phyloP scores from a whole-genome alignment of 1,140 invertebrate species.

The Grapholita molesta region DNA sequence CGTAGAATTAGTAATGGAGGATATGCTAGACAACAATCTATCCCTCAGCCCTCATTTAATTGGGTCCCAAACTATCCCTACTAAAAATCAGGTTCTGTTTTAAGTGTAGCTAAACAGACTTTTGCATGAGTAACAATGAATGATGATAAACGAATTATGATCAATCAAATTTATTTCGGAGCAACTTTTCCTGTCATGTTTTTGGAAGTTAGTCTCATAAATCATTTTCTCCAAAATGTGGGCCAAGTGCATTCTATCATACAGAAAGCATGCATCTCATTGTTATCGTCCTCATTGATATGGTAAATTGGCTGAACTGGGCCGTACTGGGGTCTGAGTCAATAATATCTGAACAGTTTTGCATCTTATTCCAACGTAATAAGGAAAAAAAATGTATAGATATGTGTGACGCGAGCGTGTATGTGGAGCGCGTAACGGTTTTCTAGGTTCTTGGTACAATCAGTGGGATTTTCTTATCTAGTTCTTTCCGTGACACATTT shows the following conservation, averaged over 20 bases:
- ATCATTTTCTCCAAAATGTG: conserved; percentile 9
- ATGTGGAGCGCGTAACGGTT: conserved; percentile 62
- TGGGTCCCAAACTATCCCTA: no score
- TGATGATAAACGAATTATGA: no score
- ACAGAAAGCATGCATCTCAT: conserved; percentile 19
- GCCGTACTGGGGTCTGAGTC: conserved; percentile 35
- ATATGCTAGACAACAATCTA: no score
- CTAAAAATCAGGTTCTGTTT: no score
- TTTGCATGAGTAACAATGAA: no score
- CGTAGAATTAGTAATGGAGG: no score
- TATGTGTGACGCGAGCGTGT: conserved; percentile 14
- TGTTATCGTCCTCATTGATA: conserved; percentile 50
- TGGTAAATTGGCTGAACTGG: conserved; percentile 53
- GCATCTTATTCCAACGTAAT: neutral
- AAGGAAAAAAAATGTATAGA: neutral
- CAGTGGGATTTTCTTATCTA: neutral
- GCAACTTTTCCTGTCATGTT: neutral
- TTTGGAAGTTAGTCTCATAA: neutral
- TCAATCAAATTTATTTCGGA: neutral
- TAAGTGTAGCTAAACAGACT: no score
- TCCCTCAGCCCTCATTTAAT: no score
- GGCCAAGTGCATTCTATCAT: neutral
- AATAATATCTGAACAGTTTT: conserved; percentile 7
- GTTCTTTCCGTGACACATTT: no score
- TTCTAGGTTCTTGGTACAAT: conserved; percentile 30